A percentile compares a stretch with the other conserved stretches of the same genome.
phyloP scores from a whole-genome alignment of 2,113 vertebrate species.

The Apistogramma diplotaenia region DNA sequence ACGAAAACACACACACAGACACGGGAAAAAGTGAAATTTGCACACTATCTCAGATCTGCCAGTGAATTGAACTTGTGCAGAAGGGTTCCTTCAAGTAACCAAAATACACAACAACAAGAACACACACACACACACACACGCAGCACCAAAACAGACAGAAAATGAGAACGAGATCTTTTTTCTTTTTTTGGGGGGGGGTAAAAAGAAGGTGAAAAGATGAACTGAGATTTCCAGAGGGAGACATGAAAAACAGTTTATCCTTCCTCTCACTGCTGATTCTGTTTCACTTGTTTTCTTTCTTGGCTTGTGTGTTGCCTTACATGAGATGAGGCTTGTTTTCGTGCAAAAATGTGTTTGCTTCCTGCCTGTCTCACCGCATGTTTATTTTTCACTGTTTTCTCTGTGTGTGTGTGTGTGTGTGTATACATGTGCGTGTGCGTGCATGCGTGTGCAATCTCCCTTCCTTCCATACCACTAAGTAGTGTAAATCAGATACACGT shows the following conservation, averaged over 20 bases:
- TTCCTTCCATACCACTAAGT: background rate
- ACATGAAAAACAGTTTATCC: slow-evolving; percentile 15
- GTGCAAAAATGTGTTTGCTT: background rate
- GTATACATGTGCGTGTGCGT: background rate
- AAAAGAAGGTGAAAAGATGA: slow-evolving; percentile 17
- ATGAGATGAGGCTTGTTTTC: background rate
- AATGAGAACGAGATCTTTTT: background rate
- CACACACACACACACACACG: background rate
- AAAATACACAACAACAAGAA: background rate
- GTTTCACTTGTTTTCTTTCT: slow-evolving; percentile 6
- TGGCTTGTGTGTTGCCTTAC: background rate
- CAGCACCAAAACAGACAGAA: background rate
- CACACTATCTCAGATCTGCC: background rate
- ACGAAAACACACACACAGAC: background rate
- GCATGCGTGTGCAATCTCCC: background rate
- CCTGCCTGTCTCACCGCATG: background rate
- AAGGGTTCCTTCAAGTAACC: background rate
- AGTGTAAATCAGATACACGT: background rate
- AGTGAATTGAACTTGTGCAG: background rate
- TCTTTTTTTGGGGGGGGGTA: too few relatives aligned
- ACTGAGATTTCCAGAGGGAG: slow-evolving; percentile 36
- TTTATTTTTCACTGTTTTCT: background rate
- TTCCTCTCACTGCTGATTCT: slow-evolving; percentile 1
- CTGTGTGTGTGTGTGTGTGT: background rate
- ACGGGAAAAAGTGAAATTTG: background rate